phyloP scores from a whole-genome alignment of 2,113 vertebrate genomes.

The Morone saxatilis region DNA sequence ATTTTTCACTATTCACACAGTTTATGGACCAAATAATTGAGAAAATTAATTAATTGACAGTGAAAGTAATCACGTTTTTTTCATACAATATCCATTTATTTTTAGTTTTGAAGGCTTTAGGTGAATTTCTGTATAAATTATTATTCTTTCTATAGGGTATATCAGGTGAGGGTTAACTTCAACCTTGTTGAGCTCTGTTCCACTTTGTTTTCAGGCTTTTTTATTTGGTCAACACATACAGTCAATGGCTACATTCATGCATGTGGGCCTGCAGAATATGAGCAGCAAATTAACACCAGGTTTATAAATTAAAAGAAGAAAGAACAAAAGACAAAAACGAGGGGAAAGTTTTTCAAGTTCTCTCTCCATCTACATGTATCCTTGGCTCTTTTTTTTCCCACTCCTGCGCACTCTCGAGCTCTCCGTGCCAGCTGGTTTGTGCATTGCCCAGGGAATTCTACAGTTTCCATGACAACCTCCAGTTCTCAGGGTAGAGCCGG shows the following conservation, averaged over 20 bases:
- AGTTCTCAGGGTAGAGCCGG: conserved; percentile 72
- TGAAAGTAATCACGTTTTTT: not conserved
- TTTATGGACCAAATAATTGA: not conserved
- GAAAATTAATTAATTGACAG: not conserved
- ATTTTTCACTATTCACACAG: not conserved
- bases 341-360: conserved; percentile 21
- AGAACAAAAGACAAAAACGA: not conserved
- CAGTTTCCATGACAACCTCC: conserved; percentile 81
- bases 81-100: not conserved
- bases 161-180: conserved; percentile 2
- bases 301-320: not conserved
- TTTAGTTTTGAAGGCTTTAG: not conserved
- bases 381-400: conserved; percentile 18
- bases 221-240: conserved; percentile 31
- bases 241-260: not conserved
- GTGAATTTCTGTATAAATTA: not conserved
- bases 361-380: conserved; percentile 23
- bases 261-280: not conserved
- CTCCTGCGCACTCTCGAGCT: conserved; percentile 25
- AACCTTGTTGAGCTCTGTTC: conserved; percentile 10
- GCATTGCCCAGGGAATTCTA: conserved; percentile 76
- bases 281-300: not conserved
- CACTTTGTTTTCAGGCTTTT: conserved; percentile 1
- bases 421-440: conserved; percentile 69
- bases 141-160: not conserved